phyloP scores from a whole-genome alignment of 1,140 invertebrate genomes.

The Drosophila eugracilis region DNA sequence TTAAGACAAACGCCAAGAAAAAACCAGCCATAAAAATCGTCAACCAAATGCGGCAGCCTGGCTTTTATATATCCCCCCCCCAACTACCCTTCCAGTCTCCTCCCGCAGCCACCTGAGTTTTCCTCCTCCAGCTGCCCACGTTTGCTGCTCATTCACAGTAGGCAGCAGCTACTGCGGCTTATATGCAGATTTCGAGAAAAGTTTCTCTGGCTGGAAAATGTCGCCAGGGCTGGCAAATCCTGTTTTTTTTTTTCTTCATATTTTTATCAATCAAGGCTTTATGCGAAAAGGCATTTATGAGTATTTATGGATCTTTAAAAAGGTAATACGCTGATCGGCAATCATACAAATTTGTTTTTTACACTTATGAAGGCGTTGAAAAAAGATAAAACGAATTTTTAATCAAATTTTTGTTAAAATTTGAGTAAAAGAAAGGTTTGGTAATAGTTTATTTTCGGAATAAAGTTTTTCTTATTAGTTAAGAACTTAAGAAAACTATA shows the following conservation, averaged over 20 bases:
- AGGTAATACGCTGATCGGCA: slow-evolving; percentile 1
- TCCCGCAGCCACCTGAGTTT: slow-evolving; percentile 19
- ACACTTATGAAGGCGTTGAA: not conserved
- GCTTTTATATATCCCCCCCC: slow-evolving; percentile 7
- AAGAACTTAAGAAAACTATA: no score
- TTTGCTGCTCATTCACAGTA: slow-evolving; percentile 50
- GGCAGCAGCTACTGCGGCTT: slow-evolving; percentile 37
- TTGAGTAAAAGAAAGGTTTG: not conserved
- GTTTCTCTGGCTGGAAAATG: slow-evolving; percentile 35
- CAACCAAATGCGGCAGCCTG: slow-evolving; percentile 62
- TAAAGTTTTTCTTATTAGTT: no score
- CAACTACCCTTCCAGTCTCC: not conserved
- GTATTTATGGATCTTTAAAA: slow-evolving; percentile 18
- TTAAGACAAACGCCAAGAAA: slow-evolving; percentile 43
- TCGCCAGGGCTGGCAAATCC: slow-evolving; percentile 6
- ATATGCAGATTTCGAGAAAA: slow-evolving; percentile 39
- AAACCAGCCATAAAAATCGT: slow-evolving; percentile 73
- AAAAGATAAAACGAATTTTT: no score
- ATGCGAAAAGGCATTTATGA: slow-evolving; percentile 21
- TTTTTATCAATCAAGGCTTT: slow-evolving; percentile 24
- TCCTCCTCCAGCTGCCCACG: slow-evolving; percentile 48
- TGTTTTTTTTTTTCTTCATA: slow-evolving; percentile 30
- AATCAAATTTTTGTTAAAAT: not conserved
- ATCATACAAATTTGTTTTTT: not conserved
- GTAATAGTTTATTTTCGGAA: no score